These are phyloP conservation scores for Hirtodrosophila histrioides DNA, from an alignment of 2,888 invertebrate species.

Conservation along the genomic window DNA sequence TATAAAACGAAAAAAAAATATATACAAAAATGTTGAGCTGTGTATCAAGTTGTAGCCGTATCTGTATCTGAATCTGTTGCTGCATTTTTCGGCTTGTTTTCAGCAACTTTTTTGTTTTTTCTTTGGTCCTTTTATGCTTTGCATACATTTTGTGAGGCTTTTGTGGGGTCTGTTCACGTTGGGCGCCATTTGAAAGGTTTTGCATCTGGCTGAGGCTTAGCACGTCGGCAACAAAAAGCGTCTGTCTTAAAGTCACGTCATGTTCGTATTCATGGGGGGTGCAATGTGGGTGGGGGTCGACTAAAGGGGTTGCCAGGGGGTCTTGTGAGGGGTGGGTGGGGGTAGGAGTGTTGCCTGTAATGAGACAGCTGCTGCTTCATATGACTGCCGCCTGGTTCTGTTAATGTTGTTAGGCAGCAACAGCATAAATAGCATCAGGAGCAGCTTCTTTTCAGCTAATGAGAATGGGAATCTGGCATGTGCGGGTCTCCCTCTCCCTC, in stretches of 20 bases:
- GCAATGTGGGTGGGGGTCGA: neutral
- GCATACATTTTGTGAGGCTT: slow-evolving; percentile 60
- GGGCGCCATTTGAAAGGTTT: slow-evolving; percentile 60
- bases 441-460: slow-evolving; percentile 78
- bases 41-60: slow-evolving; percentile 36
- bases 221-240: slow-evolving; percentile 59
- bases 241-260: slow-evolving; percentile 74
- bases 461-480: slow-evolving; percentile 53
- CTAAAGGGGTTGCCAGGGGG: no score
- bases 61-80: slow-evolving; percentile 32
- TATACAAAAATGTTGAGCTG: slow-evolving; percentile 1
- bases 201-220: slow-evolving; percentile 52
- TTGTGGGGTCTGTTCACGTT: slow-evolving; percentile 27
- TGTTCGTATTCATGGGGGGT: slow-evolving; percentile 27
- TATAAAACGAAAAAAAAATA: slow-evolving; percentile 9
- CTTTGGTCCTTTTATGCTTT: slow-evolving; percentile 23
- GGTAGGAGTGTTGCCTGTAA: slow-evolving; percentile 42
- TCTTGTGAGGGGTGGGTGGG: neutral
- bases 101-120: slow-evolving; percentile 22
- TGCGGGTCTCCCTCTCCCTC: slow-evolving; percentile 6
- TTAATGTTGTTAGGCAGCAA: slow-evolving; percentile 66
- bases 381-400: slow-evolving; percentile 39
- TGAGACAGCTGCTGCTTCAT: slow-evolving; percentile 68
- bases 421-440: slow-evolving; percentile 34
- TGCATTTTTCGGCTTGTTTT: slow-evolving; percentile 55